phyloP scores from a whole-genome alignment of 2,113 vertebrate genomes.

The Vulpes vulpes region DNA sequence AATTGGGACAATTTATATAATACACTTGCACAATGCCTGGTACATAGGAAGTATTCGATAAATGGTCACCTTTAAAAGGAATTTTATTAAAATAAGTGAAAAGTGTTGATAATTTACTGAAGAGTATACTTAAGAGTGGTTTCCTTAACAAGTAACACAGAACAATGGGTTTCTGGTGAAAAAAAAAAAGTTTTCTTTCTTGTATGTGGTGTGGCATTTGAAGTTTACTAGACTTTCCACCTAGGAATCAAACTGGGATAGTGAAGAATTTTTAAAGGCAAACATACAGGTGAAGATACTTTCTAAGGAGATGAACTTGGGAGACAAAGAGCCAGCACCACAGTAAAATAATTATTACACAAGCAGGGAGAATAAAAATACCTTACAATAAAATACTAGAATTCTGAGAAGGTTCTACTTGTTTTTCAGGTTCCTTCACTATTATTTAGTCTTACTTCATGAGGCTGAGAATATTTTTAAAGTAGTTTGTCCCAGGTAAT shows the following conservation, averaged over 20 bases:
- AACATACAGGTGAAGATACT: background rate
- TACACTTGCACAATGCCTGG: background rate
- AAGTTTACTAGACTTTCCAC: background rate
- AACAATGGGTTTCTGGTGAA: background rate
- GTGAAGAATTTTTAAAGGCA: background rate
- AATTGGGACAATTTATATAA: background rate
- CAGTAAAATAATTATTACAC: background rate
- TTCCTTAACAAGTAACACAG: background rate
- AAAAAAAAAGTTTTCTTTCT: background rate
- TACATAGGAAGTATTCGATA: background rate
- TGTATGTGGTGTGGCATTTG: background rate
- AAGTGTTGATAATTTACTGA: background rate
- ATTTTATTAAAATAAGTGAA: background rate
- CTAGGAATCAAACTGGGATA: background rate
- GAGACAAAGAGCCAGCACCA: background rate
- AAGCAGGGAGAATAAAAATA: background rate
- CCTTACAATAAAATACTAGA: background rate
- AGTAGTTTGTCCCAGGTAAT: background rate
- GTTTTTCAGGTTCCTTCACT: background rate
- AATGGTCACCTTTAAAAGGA: conserved; percentile 15
- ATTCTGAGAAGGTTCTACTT: conserved; percentile 36
- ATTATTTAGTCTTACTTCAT: background rate
- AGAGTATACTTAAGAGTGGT: background rate
- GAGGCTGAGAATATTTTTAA: background rate
- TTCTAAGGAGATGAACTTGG: background rate